phyloP scores from a whole-genome alignment of 2,888 invertebrate genomes.

The Lasioglossum figueresi region DNA sequence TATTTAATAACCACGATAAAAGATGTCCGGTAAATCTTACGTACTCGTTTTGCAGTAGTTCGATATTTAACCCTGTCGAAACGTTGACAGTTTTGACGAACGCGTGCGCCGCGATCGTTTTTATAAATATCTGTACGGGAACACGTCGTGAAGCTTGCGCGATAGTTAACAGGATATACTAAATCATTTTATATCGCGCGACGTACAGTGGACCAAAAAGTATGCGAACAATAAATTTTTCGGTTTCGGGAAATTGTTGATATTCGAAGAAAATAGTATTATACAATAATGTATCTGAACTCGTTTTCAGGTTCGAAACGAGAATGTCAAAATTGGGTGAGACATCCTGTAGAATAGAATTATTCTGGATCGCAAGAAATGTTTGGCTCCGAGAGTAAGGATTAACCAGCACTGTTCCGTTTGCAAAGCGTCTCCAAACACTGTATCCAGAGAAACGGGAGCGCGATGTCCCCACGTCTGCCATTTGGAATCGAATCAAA shows the following conservation, averaged over 20 bases:
- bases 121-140: neutral
- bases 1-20: neutral
- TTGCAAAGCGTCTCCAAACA: neutral
- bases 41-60: neutral
- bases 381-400: neutral
- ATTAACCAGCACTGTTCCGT: neutral
- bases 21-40: neutral
- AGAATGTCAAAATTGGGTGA: neutral
- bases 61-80: neutral
- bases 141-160: neutral
- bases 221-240: too few species aligned
- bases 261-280: too few species aligned
- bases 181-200: too few species aligned
- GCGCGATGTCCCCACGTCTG: neutral
- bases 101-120: neutral
- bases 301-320: too few species aligned
- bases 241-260: too few species aligned
- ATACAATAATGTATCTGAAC: too few species aligned
- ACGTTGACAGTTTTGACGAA: neutral
- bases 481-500: slow-evolving; percentile 16
- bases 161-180: neutral
- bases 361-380: neutral
- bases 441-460: neutral
- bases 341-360: neutral
- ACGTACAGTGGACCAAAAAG: too few species aligned